Evolutionary conservation across 2,888 invertebrate genomes (phyloP).

Genomic region (Agapostemon virescens): DNA sequence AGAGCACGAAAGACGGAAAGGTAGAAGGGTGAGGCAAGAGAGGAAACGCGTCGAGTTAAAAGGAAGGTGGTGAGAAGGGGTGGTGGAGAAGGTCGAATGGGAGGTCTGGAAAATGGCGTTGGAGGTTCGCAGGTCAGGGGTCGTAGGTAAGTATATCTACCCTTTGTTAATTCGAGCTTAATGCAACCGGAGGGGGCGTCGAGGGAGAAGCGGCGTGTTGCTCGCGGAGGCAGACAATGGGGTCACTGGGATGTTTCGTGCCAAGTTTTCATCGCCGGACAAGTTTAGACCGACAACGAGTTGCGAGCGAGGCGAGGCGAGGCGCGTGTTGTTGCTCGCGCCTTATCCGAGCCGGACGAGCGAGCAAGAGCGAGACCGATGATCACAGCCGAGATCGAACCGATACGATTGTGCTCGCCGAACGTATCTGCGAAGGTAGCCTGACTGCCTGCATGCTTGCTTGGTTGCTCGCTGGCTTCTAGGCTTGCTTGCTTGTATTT

Average conservation of each 20-base stretch:
- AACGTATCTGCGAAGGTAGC: constrained; percentile 28
- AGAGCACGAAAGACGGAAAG: not conserved
- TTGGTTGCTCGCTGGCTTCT: not conserved
- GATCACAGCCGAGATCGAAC: constrained; percentile 49
- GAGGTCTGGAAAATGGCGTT: constrained; percentile 44
- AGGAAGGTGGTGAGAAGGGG: constrained; percentile 9
- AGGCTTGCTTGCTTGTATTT: constrained; percentile 18
- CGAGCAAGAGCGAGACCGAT: constrained; percentile 12
- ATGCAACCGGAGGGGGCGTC: constrained; percentile 57
- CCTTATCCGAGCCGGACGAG: constrained; percentile 46
- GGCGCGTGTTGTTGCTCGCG: constrained; percentile 41
- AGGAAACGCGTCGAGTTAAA: constrained; percentile 3
- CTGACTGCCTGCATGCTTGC: constrained; percentile 8
- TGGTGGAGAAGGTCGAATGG: constrained; percentile 41
- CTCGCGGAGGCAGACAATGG: constrained; percentile 72
- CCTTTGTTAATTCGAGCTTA: constrained; percentile 77
- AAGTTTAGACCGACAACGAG: constrained; percentile 70
- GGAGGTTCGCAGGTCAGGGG: constrained; percentile 43
- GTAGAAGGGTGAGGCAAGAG: not conserved
- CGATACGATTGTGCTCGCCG: constrained; percentile 54
- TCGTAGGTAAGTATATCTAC: constrained; percentile 70
- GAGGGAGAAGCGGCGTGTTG: constrained; percentile 57
- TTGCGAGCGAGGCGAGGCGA: not conserved
- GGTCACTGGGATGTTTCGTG: constrained; percentile 76
- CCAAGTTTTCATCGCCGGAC: constrained; percentile 75